phyloP scores from a whole-genome alignment of 2,797 vertebrate genomes.

The Ispidina picta region DNA sequence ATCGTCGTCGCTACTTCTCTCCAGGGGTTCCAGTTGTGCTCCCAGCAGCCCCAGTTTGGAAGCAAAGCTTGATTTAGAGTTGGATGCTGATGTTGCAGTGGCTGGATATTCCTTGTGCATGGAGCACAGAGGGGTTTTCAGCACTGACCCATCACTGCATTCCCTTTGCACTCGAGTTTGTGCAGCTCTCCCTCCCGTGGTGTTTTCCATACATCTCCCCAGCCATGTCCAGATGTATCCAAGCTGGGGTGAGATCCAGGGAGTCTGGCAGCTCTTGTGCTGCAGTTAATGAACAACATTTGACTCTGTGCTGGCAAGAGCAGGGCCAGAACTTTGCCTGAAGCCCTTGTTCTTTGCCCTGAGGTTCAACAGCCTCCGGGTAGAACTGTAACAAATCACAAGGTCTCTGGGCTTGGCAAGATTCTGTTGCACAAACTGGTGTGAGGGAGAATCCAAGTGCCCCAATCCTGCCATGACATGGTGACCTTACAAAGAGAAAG shows the following conservation, averaged over 20 bases:
- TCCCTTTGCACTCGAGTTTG: background rate
- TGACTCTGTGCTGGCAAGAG: background rate
- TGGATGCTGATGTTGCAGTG: background rate
- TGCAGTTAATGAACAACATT: background rate
- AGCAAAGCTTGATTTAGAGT: background rate
- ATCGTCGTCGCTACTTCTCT: background rate
- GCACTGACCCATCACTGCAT: background rate
- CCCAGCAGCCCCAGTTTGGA: background rate
- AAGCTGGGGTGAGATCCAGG: background rate
- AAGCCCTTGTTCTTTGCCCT: background rate
- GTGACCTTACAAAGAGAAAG: background rate
- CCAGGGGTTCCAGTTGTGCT: background rate
- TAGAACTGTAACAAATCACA: accelerated
- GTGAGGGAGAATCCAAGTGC: background rate
- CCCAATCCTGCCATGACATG: background rate
- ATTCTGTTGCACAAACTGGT: background rate
- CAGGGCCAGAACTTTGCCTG: background rate
- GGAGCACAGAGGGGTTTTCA: background rate
- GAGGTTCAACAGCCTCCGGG: background rate
- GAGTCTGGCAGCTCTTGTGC: background rate
- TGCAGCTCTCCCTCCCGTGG: background rate
- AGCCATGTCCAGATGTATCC: background rate
- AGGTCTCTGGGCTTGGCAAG: background rate
- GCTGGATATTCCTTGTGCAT: background rate
- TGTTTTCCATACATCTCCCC: background rate